Evolutionary conservation across 2,113 vertebrate species (phyloP).

Genomic region (Dicentrarchus labrax): DNA sequence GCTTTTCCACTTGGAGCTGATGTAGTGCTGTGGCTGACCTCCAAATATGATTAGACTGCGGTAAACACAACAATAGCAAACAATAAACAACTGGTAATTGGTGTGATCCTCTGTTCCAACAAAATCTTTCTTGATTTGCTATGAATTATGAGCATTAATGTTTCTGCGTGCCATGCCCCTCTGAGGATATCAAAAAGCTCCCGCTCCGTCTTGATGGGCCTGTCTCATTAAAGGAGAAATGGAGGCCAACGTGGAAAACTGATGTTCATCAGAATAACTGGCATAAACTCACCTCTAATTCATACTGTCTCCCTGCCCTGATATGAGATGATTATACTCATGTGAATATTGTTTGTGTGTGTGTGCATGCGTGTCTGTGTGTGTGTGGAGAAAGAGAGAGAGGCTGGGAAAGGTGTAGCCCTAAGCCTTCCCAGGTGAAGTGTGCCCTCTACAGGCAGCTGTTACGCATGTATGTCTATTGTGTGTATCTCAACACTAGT

Average conservation of each 20-base stretch:
- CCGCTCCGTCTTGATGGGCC: slow-evolving; percentile 67
- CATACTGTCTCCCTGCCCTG: slow-evolving; percentile 39
- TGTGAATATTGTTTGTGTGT: slow-evolving; percentile 50
- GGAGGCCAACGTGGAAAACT: slow-evolving; percentile 53
- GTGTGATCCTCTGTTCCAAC: slow-evolving; percentile 75
- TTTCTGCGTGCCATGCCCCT: slow-evolving; percentile 60
- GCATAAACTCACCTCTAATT: slow-evolving; percentile 65
- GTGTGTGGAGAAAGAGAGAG: not conserved
- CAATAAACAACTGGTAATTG: slow-evolving; percentile 80
- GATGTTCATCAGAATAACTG: slow-evolving; percentile 63
- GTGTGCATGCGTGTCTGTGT: slow-evolving; percentile 23
- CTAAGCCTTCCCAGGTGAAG: slow-evolving; percentile 71
- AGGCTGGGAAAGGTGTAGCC: slow-evolving; percentile 30
- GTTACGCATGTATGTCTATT: not conserved
- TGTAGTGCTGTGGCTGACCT: slow-evolving; percentile 77
- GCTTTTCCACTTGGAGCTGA: slow-evolving; percentile 77
- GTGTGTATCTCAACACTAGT: not conserved
- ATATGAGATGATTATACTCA: slow-evolving; percentile 50
- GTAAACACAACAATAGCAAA: slow-evolving; percentile 77
- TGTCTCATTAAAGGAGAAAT: slow-evolving; percentile 73
- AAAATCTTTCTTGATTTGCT: slow-evolving; percentile 75
- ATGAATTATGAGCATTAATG: slow-evolving; percentile 74
- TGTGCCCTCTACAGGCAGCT: slow-evolving; percentile 79
- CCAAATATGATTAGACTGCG: slow-evolving; percentile 83
- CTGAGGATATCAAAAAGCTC: slow-evolving; percentile 74